A percentile compares a stretch with the other conserved stretches of the same genome.
These are phyloP conservation scores for Cephalopachus bancanus DNA, from an alignment of 2,797 vertebrate genomes.

Conservation along the genomic window DNA sequence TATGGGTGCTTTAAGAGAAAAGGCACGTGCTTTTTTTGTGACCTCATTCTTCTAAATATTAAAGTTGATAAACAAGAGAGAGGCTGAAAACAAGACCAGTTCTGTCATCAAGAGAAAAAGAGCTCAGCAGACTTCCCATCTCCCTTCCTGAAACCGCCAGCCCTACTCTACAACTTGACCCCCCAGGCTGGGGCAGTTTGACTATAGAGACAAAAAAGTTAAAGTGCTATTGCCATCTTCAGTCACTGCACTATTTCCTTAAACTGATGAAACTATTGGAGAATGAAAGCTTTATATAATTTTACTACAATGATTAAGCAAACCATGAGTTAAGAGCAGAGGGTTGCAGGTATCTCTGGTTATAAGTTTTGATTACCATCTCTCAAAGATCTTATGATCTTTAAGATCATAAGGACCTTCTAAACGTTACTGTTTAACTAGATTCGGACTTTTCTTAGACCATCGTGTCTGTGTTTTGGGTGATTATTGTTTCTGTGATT, in stretches of 20 bases:
- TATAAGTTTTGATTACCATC: too few relatives aligned
- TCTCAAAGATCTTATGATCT: too few relatives aligned
- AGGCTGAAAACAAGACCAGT: neutral
- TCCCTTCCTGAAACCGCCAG: neutral
- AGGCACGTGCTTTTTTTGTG: too few relatives aligned
- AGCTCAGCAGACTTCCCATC: neutral
- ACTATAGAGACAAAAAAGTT: neutral
- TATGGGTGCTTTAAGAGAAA: too few relatives aligned
- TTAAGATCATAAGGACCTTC: too few relatives aligned
- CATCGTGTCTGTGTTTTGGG: too few relatives aligned
- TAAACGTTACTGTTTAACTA: too few relatives aligned
- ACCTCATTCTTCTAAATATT: neutral
- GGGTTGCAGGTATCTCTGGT: too few relatives aligned
- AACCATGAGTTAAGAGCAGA: too few relatives aligned
- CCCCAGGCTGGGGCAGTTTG: neutral
- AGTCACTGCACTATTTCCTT: neutral
- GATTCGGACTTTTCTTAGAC: too few relatives aligned
- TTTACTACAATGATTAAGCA: too few relatives aligned
- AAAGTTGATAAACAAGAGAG: constrained; percentile 22
- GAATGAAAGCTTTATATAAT: neutral
- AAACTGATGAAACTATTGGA: neutral
- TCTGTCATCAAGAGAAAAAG: neutral
- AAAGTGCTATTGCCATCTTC: neutral
- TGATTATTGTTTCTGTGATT: too few relatives aligned
- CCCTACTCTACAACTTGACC: neutral